Percentiles rank a stretch among this genome's conserved stretches.
These are phyloP conservation scores for Hippoglossus hippoglossus DNA, from an alignment of 2,797 vertebrate species.

Conservation along the genomic window DNA sequence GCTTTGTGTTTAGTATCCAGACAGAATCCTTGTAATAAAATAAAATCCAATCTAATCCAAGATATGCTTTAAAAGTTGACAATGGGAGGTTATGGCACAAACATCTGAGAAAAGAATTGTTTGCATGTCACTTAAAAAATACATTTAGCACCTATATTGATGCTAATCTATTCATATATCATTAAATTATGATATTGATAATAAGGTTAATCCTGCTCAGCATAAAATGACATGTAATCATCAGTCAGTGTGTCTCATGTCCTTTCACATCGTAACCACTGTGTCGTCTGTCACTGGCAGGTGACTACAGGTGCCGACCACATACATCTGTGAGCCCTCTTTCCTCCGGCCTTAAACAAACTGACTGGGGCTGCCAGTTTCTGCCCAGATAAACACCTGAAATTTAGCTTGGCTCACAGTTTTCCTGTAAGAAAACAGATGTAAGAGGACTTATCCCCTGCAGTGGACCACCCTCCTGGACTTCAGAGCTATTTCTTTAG, in stretches of 20 bases:
- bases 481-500: neutral
- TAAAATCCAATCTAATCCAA: too few species aligned
- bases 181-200: neutral
- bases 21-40: neutral
- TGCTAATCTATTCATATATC: too few species aligned
- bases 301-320: constrained; percentile 38
- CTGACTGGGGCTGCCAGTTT: constrained; percentile 19
- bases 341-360: constrained; percentile 38
- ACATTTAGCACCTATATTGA: too few species aligned
- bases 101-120: too few species aligned
- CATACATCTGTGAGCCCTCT: constrained; percentile 32
- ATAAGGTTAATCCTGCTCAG: constrained; percentile 6
- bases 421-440: constrained; percentile 28
- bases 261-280: too few species aligned
- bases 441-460: constrained; percentile 30
- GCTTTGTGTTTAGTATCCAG: neutral
- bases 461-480: constrained; percentile 20
- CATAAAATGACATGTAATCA: constrained; percentile 11
- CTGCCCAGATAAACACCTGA: constrained; percentile 62
- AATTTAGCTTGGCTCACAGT: constrained; percentile 48
- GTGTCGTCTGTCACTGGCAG: constrained; percentile 11
- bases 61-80: too few species aligned
- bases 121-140: too few species aligned
- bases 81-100: too few species aligned
- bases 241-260: constrained; percentile 6